phyloP scores from a whole-genome alignment of 2,888 invertebrate genomes.

The Pheosia tremula region DNA sequence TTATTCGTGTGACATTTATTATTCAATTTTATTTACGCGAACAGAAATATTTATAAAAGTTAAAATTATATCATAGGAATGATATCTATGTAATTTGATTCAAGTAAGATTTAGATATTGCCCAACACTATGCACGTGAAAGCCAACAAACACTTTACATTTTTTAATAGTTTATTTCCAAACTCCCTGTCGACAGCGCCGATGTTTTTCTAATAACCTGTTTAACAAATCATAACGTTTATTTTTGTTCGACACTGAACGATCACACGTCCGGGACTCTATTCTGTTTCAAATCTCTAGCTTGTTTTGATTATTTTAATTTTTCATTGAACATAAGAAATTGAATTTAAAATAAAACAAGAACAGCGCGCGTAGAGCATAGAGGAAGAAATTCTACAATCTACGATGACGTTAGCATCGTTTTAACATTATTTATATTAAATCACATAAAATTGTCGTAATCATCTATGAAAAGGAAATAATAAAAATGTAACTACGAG shows the following conservation, averaged over 20 bases:
- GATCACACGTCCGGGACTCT: slow-evolving; percentile 77
- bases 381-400: slow-evolving; percentile 37
- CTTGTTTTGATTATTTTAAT: slow-evolving; percentile 75
- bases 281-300: slow-evolving; percentile 79
- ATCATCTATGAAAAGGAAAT: slow-evolving; percentile 36
- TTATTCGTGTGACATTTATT: slow-evolving; percentile 1
- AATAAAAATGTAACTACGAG: slow-evolving; percentile 32
- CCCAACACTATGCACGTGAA: slow-evolving; percentile 14
- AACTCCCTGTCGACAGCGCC: slow-evolving; percentile 65
- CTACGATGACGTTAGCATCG: slow-evolving; percentile 32
- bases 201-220: slow-evolving; percentile 80
- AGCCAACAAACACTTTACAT: slow-evolving; percentile 46
- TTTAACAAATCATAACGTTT: slow-evolving; percentile 80
- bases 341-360: slow-evolving; percentile 55
- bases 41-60: not conserved
- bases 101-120: slow-evolving; percentile 3
- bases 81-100: no score
- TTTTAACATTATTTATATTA: slow-evolving; percentile 22
- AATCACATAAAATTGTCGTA: slow-evolving; percentile 38
- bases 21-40: not conserved
- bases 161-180: slow-evolving; percentile 64
- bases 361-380: slow-evolving; percentile 43
- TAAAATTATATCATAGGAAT: not conserved
- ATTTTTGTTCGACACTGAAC: slow-evolving; percentile 77
- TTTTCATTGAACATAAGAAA: slow-evolving; percentile 68